Evolutionary conservation across 2,888 invertebrate genomes (phyloP), one percentile per base, ranked within the genome.

Genomic region (Ectemnius cavifrons): DNA sequence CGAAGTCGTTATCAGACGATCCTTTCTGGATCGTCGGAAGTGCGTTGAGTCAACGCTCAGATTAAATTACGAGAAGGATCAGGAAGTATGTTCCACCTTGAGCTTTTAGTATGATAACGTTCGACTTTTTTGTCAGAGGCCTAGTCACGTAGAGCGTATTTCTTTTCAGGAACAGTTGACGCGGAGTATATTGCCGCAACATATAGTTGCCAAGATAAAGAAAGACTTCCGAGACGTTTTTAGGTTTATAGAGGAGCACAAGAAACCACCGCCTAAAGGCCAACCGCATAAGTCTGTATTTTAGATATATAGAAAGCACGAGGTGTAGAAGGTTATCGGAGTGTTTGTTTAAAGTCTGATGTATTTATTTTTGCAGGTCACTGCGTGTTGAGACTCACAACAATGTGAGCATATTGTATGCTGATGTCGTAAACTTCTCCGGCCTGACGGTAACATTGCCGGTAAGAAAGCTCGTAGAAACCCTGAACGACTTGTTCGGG

Each of bases 401-500:
- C 16, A 95, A 97, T 87, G 98, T 98, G 1, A 96, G 97, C 82
- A 96, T 98, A 79, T 91, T 98, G 46, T 98, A 97, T 87, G 98
- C 98, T 0, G 98, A 98, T 90, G 97, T 98, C 60, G 98, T 98
- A 0, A 97, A 98, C 91, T 98, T 97, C 87, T 98, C 98, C 0
- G 94, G 95, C 84, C 93, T 97, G 91, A 97, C 98, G 0, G 96
- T 96, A 0, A 95, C 95, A 0, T 91, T 98, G 67, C 94, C 95
- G 0, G 96, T 97, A 0, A 94, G 95, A 87, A 94, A 95, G 77
- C 93, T 98, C 82, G 96, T 98, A 2, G 96, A 96, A 88, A 95
- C 97, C 0, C 91, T 98, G 16, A 97, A 98, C 86, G 97, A 98
- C 89, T 92, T 98, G 0, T 98, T 98, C 90, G 97, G 97, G 4